Evolutionary conservation across 1,140 invertebrate genomes (phyloP).

Genomic region (Teleogryllus occipitalis): DNA sequence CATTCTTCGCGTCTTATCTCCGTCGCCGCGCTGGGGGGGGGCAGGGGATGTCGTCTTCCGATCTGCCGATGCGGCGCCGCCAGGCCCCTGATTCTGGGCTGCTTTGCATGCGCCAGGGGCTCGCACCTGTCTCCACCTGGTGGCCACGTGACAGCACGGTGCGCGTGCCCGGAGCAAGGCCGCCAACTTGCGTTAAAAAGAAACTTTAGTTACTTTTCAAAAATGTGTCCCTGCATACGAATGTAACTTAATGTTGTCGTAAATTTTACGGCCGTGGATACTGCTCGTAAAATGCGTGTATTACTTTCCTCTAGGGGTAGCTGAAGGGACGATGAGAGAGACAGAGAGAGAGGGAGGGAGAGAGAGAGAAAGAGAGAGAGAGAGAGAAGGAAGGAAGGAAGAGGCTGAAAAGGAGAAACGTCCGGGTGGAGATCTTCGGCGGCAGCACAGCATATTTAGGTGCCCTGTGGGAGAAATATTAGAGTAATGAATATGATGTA

Average conservation of each 20-base stretch:
- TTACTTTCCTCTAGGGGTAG: neutral
- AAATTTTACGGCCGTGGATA: neutral
- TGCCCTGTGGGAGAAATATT: neutral
- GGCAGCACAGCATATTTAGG: neutral
- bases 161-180: neutral
- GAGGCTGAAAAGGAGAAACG: neutral
- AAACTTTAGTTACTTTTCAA: conserved; percentile 2
- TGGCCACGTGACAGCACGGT: neutral
- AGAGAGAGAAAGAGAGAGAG: too few relatives aligned
- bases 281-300: neutral
- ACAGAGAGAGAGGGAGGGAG: too few relatives aligned
- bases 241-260: conserved; percentile 5
- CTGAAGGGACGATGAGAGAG: neutral
- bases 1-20: too few relatives aligned
- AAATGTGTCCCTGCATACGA: neutral
- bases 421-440: neutral
- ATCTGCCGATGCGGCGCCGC: too few relatives aligned
- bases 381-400: neutral
- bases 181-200: conserved; percentile 1
- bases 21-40: too few relatives aligned
- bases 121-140: neutral
- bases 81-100: neutral
- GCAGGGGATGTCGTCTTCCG: too few relatives aligned
- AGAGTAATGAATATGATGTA: neutral
- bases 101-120: neutral